A percentile compares a stretch with the other conserved stretches of the same genome.
Conservation (phyloP, 2,113 vertebrate genomes). For the Sclerurus mexicanus region DNA sequence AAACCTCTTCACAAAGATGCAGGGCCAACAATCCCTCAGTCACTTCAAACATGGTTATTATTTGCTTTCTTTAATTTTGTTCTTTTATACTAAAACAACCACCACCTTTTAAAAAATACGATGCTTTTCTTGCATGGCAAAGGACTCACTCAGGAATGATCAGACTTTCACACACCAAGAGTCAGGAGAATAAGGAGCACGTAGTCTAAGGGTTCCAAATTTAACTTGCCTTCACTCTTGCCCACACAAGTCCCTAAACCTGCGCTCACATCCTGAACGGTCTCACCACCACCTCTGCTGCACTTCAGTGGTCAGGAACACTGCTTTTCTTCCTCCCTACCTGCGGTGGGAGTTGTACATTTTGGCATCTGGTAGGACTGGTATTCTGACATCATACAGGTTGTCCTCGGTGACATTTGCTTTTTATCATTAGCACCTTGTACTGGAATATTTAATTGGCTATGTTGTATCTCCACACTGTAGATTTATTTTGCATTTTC, state of each 20-base stretch:
- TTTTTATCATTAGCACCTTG: conserved; percentile 28
- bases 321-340: neutral
- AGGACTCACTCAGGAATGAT: neutral
- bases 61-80: neutral
- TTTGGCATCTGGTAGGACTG: neutral
- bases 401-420: neutral
- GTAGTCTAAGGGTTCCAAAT: neutral
- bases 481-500: conserved; percentile 40
- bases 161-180: neutral
- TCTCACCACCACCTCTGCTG: neutral
- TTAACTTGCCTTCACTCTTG: neutral
- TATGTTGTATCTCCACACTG: neutral
- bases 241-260: neutral
- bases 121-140: neutral
- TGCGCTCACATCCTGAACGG: fast-evolving
- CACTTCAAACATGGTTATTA: neutral
- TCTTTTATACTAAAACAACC: neutral
- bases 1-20: neutral
- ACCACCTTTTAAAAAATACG: fast-evolving
- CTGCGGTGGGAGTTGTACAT: neutral
- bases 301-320: neutral
- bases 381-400: conserved; percentile 13
- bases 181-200: neutral
- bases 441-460: conserved; percentile 19
- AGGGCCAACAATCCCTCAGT: neutral